Conservation (phyloP, 2,888 invertebrate species). For the Criorhina ranunculi region DNA sequence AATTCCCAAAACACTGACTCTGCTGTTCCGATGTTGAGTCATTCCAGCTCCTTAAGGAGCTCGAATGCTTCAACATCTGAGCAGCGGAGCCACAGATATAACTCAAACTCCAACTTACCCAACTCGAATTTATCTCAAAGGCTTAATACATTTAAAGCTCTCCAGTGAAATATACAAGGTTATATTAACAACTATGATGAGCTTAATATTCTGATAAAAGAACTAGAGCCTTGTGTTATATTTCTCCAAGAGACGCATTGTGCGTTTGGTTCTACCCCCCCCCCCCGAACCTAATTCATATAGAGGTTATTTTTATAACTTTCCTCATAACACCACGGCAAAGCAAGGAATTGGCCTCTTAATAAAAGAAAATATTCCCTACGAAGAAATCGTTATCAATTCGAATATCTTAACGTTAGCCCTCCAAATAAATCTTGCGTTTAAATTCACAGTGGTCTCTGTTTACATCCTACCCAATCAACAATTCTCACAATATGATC, state of each 20-base stretch:
- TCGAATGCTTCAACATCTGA: no score
- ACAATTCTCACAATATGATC: neutral
- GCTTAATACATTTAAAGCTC: neutral
- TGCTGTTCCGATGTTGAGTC: no score
- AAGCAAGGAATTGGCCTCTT: neutral
- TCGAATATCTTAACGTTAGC: neutral
- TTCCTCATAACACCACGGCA: neutral
- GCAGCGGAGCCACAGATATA: no score
- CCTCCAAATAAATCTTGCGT: neutral
- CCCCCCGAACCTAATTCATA: neutral
- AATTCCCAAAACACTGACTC: no score
- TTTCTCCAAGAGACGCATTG: constrained; percentile 1
- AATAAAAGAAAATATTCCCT: neutral
- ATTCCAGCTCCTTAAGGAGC: no score
- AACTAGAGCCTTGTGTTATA: neutral
- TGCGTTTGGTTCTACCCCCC: neutral
- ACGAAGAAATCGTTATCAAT: neutral
- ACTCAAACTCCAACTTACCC: no score
- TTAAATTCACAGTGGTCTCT: neutral
- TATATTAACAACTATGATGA: neutral
- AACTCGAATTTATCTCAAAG: no score
- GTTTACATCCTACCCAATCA: neutral
- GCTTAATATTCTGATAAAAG: neutral
- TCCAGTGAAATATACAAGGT: neutral
- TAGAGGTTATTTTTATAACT: neutral